Base-by-base conservation (phyloP, 2,113 vertebrate species). In the Apus apus region DNA sequence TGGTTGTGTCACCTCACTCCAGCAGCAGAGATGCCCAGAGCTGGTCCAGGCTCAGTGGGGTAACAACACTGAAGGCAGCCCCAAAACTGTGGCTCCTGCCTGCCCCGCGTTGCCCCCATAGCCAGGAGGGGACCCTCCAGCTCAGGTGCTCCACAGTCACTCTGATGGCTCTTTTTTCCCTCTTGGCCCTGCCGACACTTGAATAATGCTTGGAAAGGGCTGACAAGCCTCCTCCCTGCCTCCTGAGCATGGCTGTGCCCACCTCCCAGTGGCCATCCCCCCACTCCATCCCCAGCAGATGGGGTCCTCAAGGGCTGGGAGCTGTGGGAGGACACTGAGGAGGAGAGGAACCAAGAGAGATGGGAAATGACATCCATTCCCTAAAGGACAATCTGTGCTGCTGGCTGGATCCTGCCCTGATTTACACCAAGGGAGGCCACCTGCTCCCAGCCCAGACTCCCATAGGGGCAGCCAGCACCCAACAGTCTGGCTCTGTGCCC, bases 151-250 rank as follows among this genome's bases (percentile, higher is more conserved):
- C 80, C 71, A 27, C 1, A 6, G 38, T 38, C 84, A 61, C 74
- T 92, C 54, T 40, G 68, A 71, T 57, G 91, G 84, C 25, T 77
- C 72, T 85, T 92, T 94, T 72, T 87, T 34, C 53, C 53, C n/a
- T 30, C 32, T 13, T 7, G 6, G 86, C 73, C 40, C 86, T 66
- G 83, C 56, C 0, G 0, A 67, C 0, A 0, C 64, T 84, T 46
- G 16, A 78, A 48, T 61, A 76, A 88, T 5, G 54, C 90, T 82
- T 27, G 26, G 53, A 62, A 92, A 86, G 76, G 76, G 76, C 68
- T 87, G 89, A 46, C 8, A 8, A 46, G 54, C 62, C 70, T 81
- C 82, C 76, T 76, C 56, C 67, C 71, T 94, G 75, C 84, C 67
- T 22, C n/a, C 20, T 3, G 1, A 74, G 64, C 1, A 1, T 4